Conservation (phyloP, 2,797 vertebrate species). For the Crenichthys baileyi region DNA sequence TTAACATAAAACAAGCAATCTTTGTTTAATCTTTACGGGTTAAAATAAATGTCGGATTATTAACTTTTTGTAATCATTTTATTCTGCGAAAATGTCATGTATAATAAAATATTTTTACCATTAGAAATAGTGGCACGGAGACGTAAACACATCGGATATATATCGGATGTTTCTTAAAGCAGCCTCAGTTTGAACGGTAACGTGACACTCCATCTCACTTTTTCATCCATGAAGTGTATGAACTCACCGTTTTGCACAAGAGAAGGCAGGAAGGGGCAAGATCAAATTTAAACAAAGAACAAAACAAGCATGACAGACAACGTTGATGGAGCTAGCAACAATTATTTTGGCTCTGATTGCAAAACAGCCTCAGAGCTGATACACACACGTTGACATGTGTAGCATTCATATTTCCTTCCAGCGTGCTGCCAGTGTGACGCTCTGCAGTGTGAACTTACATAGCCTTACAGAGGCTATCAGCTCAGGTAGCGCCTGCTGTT, state of each 20-base stretch:
- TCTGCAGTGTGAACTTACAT: neutral
- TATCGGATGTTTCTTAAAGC: too few species aligned
- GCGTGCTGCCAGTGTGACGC: too few species aligned
- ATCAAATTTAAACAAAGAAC: neutral
- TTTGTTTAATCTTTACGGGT: neutral
- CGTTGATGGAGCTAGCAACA: too few species aligned
- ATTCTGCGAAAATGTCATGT: neutral
- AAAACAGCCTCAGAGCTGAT: too few species aligned
- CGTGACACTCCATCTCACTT: too few species aligned
- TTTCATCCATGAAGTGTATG: neutral
- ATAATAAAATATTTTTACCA: neutral
- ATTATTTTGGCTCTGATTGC: too few species aligned
- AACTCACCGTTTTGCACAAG: neutral
- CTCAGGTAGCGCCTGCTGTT: neutral
- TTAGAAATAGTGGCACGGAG: neutral
- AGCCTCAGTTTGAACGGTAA: too few species aligned
- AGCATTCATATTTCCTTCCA: too few species aligned
- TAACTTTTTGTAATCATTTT: neutral
- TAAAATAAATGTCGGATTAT: too few species aligned
- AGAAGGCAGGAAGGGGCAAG: neutral
- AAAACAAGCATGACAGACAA: too few species aligned
- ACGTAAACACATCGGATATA: too few species aligned
- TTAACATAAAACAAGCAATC: neutral
- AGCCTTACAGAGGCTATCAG: neutral
- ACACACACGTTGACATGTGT: too few species aligned